Percentiles rank a stretch among this genome's conserved stretches.
phyloP scores from a whole-genome alignment of 2,888 invertebrate species.

The Schizotus pectinicornis region DNA sequence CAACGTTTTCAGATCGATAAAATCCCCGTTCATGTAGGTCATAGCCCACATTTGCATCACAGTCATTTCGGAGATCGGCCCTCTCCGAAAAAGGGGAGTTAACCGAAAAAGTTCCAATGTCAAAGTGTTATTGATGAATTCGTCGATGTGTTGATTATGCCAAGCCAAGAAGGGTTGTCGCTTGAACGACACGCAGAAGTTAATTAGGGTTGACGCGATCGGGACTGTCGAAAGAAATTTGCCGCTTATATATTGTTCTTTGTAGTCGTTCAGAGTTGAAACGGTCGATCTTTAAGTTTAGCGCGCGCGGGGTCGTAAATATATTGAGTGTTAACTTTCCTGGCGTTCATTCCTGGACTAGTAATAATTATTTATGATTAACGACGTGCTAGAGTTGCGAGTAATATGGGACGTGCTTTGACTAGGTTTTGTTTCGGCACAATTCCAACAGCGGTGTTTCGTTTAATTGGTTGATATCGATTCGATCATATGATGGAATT shows the following conservation, averaged over 20 bases:
- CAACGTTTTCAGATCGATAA: conserved; percentile 30
- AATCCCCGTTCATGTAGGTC: conserved; percentile 30
- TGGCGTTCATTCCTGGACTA: conserved; percentile 1
- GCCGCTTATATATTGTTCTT: conserved; percentile 20
- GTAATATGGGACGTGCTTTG: conserved; percentile 11
- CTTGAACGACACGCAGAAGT: conserved; percentile 15
- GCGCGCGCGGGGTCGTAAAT: conserved; percentile 12
- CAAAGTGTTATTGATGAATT: conserved; percentile 23
- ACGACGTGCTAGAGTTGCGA: conserved; percentile 14
- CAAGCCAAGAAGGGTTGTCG: conserved; percentile 2
- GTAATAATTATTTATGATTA: conserved; percentile 26
- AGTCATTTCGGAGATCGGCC: conserved; percentile 5
- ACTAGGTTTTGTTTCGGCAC: conserved; percentile 8
- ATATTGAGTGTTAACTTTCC: too few species aligned
- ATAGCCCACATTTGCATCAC: conserved; percentile 21
- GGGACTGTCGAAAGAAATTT: conserved; percentile 12
- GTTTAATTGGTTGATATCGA: conserved; percentile 17
- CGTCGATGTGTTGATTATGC: conserved; percentile 20
- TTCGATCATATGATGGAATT: conserved; percentile 13
- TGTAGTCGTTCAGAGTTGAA: conserved; percentile 11
- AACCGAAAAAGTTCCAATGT: conserved; percentile 4
- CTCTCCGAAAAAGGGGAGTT: conserved; percentile 6
- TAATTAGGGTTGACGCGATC: conserved; percentile 23
- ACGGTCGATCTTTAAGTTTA: conserved; percentile 15
- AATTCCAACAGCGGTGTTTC: conserved; percentile 2